phyloP scores from a whole-genome alignment of 2,888 invertebrate species.

The Myopa tessellatipennis region DNA sequence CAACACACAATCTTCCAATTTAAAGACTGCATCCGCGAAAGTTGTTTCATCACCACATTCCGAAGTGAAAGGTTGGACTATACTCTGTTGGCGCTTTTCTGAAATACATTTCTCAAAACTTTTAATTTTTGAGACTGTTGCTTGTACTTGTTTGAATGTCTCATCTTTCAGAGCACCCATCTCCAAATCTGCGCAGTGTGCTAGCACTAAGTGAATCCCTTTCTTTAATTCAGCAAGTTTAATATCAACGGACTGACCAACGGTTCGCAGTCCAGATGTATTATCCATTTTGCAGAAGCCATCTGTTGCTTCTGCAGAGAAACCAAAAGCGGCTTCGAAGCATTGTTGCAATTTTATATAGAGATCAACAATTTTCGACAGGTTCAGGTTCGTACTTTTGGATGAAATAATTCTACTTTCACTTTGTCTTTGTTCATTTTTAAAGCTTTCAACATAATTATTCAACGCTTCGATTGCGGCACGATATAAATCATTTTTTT shows the following conservation, averaged over 20 bases:
- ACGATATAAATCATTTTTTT: constrained; percentile 8
- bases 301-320: constrained; percentile 50
- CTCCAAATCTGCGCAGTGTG: constrained; percentile 57
- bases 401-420: too few relatives aligned
- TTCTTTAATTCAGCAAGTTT: constrained; percentile 59
- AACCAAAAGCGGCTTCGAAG: constrained; percentile 38
- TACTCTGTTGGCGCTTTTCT: constrained; percentile 61
- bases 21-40: constrained; percentile 62
- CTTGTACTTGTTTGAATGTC: constrained; percentile 54
- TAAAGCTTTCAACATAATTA: constrained; percentile 30
- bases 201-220: constrained; percentile 59
- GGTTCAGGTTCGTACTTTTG: constrained; percentile 42
- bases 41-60: constrained; percentile 59
- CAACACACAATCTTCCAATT: constrained; percentile 59
- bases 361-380: constrained; percentile 57
- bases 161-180: constrained; percentile 52
- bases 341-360: constrained; percentile 58
- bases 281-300: constrained; percentile 69
- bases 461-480: constrained; percentile 45
- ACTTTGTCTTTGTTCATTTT: constrained; percentile 13
- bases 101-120: constrained; percentile 66
- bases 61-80: constrained; percentile 62
- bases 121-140: constrained; percentile 64
- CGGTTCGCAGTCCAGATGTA: constrained; percentile 72
- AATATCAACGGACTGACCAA: constrained; percentile 66